A percentile compares a stretch with the other conserved stretches of the same genome.
Conservation (phyloP, 2,113 vertebrate genomes). For the Equus przewalskii region DNA sequence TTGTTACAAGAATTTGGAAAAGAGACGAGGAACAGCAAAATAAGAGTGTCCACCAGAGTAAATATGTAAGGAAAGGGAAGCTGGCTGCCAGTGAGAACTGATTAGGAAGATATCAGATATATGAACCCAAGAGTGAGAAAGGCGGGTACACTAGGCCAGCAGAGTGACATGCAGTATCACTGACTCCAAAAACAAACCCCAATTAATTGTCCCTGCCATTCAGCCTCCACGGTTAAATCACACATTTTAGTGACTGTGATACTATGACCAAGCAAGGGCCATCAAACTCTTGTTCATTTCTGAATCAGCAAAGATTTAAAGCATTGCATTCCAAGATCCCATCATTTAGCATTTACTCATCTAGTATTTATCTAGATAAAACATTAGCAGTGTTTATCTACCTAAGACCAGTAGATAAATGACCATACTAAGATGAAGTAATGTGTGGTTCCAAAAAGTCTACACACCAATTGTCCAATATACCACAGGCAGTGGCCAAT, state of each 20-base stretch:
- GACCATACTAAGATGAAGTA: slow-evolving; percentile 31
- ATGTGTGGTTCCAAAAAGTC: slow-evolving; percentile 70
- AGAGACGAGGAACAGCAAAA: background rate
- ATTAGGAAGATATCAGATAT: background rate
- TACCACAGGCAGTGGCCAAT: background rate
- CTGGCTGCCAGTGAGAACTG: background rate
- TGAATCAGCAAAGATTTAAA: slow-evolving; percentile 45
- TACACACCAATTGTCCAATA: background rate
- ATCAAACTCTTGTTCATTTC: slow-evolving; percentile 6
- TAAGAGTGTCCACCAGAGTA: background rate
- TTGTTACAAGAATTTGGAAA: background rate
- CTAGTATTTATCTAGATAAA: slow-evolving; percentile 61
- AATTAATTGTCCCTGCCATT: background rate
- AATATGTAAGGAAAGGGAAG: background rate
- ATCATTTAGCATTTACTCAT: slow-evolving; percentile 37
- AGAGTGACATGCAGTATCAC: background rate
- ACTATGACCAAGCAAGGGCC: background rate
- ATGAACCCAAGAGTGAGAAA: background rate
- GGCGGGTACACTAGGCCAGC: background rate
- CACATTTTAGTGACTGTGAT: background rate
- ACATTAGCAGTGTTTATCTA: slow-evolving; percentile 61
- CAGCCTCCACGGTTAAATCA: background rate
- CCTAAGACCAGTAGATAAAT: slow-evolving; percentile 36
- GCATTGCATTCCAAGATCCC: background rate
- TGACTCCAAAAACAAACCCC: background rate